Conservation (phyloP, 2,888 invertebrate species). For the Lagria hirta region DNA sequence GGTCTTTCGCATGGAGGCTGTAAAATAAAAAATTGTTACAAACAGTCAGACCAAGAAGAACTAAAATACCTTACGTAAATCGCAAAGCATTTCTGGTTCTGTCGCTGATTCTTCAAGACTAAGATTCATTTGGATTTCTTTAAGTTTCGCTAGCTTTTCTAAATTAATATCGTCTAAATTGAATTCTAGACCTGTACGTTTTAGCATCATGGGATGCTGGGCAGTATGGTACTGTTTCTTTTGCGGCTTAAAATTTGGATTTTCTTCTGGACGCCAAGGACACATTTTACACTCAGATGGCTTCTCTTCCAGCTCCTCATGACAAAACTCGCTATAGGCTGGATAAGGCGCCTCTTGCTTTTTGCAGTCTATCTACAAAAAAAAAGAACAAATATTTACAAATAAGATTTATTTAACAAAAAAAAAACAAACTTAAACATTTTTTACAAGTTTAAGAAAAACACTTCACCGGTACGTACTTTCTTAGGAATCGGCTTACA, state of each 20-base stretch:
- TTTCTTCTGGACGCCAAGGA: slow-evolving; percentile 35
- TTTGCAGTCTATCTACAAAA: slow-evolving; percentile 29
- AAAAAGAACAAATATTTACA: slow-evolving; percentile 9
- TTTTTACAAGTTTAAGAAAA: slow-evolving; percentile 17
- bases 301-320: slow-evolving; percentile 33
- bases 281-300: slow-evolving; percentile 39
- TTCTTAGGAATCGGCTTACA: slow-evolving; percentile 10
- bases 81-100: slow-evolving; percentile 11
- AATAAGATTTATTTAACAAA: slow-evolving; percentile 19
- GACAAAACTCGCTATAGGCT: slow-evolving; percentile 41
- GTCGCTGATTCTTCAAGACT: not conserved
- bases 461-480: slow-evolving; percentile 20
- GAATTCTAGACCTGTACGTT: slow-evolving; percentile 11
- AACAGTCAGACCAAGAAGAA: not conserved
- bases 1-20: slow-evolving; percentile 20
- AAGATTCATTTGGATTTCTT: not conserved
- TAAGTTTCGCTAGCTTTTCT: not conserved
- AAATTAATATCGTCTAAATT: not conserved
- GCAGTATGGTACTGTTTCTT: slow-evolving; percentile 34
- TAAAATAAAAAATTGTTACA: not conserved
- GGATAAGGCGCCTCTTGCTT: slow-evolving; percentile 41
- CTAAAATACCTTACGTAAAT: slow-evolving; percentile 20
- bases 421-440: slow-evolving; percentile 16
- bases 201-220: slow-evolving; percentile 1
- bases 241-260: slow-evolving; percentile 38